These are phyloP conservation scores for Plotosus lineatus DNA, from an alignment of 2,113 vertebrate genomes.

Conservation along the genomic window DNA sequence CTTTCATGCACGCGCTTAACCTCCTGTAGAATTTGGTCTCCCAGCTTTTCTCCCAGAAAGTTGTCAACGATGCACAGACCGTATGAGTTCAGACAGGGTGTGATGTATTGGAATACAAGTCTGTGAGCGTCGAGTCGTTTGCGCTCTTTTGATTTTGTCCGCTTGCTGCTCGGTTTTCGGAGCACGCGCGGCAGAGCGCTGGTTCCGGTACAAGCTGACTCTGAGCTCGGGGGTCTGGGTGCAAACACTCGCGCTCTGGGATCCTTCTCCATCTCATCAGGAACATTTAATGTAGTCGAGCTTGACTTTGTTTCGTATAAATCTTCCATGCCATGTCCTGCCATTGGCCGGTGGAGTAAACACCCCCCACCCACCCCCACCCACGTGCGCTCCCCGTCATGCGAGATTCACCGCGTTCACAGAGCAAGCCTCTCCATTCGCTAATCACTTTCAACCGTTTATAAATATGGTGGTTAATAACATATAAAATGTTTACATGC, in stretches of 20 bases:
- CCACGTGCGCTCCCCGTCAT: background rate
- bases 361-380: too few relatives aligned
- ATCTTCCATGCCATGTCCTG: constrained; percentile 18
- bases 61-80: constrained; percentile 65
- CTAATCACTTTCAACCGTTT: background rate
- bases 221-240: too few relatives aligned
- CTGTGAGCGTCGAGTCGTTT: constrained; percentile 54
- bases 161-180: constrained; percentile 46
- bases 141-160: constrained; percentile 50
- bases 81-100: constrained; percentile 64
- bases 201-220: background rate
- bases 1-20: constrained; percentile 58
- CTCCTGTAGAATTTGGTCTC: constrained; percentile 64
- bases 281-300: background rate
- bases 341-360: constrained; percentile 39
- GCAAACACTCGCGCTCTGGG: constrained; percentile 12
- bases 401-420: constrained; percentile 43
- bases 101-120: constrained; percentile 61
- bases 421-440: background rate
- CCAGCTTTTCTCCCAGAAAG: constrained; percentile 64
- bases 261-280: background rate
- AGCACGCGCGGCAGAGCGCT: constrained; percentile 40
- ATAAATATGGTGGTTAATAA: background rate
- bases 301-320: constrained; percentile 8
- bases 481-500: background rate